A percentile compares a stretch with the other conserved stretches of the same genome.
Evolutionary conservation across 2,113 vertebrate genomes (phyloP).

Genomic region (Callipepla californica): DNA sequence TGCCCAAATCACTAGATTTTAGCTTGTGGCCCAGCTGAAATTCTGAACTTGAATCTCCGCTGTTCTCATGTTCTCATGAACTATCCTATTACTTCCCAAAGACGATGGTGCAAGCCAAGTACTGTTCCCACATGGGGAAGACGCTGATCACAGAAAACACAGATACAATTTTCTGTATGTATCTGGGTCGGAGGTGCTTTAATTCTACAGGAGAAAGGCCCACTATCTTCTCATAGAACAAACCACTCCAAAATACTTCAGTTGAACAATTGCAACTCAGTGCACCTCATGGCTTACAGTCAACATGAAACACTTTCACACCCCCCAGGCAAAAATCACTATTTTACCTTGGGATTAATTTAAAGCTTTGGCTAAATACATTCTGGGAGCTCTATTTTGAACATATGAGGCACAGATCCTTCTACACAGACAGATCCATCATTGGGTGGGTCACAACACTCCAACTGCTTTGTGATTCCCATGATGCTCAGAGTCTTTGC

Average conservation of each 20-base stretch:
- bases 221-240: background rate
- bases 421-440: no score
- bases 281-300: background rate
- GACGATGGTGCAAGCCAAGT: accelerated
- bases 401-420: background rate
- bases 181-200: background rate
- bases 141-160: background rate
- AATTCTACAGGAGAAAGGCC: background rate
- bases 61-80: background rate
- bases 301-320: background rate
- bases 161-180: background rate
- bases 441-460: no score
- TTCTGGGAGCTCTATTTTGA: background rate
- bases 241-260: background rate
- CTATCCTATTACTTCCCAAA: background rate
- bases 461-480: background rate
- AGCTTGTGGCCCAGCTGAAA: background rate
- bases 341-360: background rate
- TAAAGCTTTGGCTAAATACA: background rate
- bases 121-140: background rate
- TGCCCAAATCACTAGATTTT: background rate
- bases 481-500: background rate
- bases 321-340: background rate
- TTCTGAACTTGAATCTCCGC: background rate
- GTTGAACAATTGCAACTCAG: background rate